phyloP scores from a whole-genome alignment of 2,888 invertebrate genomes.

The Hirtodrosophila confusa region DNA sequence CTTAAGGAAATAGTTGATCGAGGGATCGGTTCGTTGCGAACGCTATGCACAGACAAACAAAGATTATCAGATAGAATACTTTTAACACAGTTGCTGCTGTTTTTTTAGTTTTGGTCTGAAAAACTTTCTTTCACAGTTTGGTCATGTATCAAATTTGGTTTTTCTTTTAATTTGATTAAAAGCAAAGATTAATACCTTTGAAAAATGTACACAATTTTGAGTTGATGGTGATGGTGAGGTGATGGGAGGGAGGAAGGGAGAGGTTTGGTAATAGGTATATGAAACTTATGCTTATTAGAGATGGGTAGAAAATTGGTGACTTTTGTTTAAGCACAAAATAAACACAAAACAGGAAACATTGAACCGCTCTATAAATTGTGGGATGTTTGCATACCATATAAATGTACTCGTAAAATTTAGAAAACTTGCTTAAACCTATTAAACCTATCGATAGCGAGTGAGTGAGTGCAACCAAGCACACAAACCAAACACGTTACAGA shows the following conservation, averaged over 20 bases:
- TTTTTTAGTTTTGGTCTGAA: conserved; percentile 27
- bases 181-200: conserved; percentile 32
- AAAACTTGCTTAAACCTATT: conserved; percentile 60
- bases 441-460: conserved; percentile 53
- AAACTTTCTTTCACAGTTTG: conserved; percentile 53
- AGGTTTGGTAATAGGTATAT: neutral
- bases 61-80: neutral
- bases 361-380: conserved; percentile 75
- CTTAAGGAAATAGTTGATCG: conserved; percentile 43
- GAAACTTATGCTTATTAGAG: conserved; percentile 7
- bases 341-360: conserved; percentile 75
- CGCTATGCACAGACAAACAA: conserved; percentile 25
- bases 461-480: conserved; percentile 30
- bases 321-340: conserved; percentile 65
- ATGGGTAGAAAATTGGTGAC: conserved; percentile 24
- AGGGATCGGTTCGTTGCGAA: conserved; percentile 36
- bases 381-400: conserved; percentile 66
- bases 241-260: neutral
- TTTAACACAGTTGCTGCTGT: conserved; percentile 59
- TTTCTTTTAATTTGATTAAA: conserved; percentile 64
- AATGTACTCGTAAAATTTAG: conserved; percentile 49
- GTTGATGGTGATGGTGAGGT: neutral
- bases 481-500: conserved; percentile 62
- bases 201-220: conserved; percentile 20
- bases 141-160: conserved; percentile 34